These are phyloP conservation scores for Ectemnius cavifrons DNA, from an alignment of 2,888 invertebrate species.

Conservation along the genomic window DNA sequence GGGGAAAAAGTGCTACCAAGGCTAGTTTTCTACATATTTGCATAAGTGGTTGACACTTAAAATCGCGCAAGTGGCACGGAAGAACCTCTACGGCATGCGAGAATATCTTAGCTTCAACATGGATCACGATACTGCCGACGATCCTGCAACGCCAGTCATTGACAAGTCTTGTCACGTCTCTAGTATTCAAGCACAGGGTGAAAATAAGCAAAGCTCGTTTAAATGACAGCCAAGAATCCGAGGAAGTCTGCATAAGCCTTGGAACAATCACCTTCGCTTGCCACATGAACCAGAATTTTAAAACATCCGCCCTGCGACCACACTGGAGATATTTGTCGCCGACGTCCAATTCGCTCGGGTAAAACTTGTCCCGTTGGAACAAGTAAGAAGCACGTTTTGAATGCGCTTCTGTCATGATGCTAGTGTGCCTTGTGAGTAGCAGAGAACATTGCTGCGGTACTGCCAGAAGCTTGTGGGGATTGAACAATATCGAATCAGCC, in stretches of 20 bases:
- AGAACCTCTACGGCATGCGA: conserved; percentile 38
- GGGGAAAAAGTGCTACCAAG: conserved; percentile 70
- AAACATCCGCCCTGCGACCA: conserved; percentile 84
- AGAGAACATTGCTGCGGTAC: conserved; percentile 81
- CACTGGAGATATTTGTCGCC: conserved; percentile 85
- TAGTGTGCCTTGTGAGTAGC: conserved; percentile 76
- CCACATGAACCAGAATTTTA: conserved; percentile 87
- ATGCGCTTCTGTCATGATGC: conserved; percentile 78
- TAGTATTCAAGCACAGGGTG: conserved; percentile 4
- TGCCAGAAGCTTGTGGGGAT: conserved; percentile 83
- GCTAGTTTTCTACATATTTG: conserved; percentile 68
- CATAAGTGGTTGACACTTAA: conserved; percentile 64
- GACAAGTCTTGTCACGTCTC: conserved; percentile 12
- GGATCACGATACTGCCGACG: conserved; percentile 5
- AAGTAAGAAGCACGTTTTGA: conserved; percentile 80
- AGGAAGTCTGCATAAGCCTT: too few relatives aligned
- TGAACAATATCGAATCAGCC: conserved; percentile 82
- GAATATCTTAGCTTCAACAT: conserved; percentile 30
- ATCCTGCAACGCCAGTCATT: conserved; percentile 5
- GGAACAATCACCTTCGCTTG: conserved; percentile 80
- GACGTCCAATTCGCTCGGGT: conserved; percentile 79
- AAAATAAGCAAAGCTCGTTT: background rate
- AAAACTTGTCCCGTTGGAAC: conserved; percentile 81
- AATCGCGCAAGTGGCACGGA: conserved; percentile 47
- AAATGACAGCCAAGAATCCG: background rate